Conservation (phyloP, 2,797 vertebrate genomes). For the Crossoptilon crossoptilon region DNA sequence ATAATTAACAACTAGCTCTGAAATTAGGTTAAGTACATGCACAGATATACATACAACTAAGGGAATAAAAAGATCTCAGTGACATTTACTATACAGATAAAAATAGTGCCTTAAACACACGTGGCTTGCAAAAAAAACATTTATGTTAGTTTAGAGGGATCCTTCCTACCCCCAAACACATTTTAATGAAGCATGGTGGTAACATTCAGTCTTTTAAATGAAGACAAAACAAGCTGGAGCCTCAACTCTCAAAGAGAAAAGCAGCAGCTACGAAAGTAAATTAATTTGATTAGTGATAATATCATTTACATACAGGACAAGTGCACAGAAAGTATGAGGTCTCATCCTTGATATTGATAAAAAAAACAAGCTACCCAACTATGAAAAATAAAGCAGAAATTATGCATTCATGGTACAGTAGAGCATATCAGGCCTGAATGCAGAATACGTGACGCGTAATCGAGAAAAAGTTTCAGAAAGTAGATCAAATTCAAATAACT, state of each 20-base stretch:
- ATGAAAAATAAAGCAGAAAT: not conserved
- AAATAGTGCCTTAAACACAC: not conserved
- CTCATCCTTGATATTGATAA: not conserved
- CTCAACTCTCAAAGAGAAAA: not conserved
- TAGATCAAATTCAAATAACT: not conserved
- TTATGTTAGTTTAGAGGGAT: not conserved
- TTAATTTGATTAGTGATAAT: not conserved
- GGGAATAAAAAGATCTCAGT: not conserved
- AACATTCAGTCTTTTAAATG: not conserved
- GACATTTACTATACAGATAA: not conserved
- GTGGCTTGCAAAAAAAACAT: not conserved
- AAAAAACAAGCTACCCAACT: not conserved
- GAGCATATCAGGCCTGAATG: not conserved
- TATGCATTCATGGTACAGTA: not conserved
- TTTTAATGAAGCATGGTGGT: not conserved
- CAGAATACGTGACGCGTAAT: not conserved
- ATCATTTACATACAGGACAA: not conserved
- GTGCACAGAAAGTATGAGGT: not conserved
- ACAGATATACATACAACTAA: not conserved
- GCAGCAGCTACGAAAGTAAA: not conserved
- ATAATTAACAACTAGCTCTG: not conserved
- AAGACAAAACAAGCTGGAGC: not conserved
- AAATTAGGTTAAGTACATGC: not conserved
- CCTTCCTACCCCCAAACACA: not conserved
- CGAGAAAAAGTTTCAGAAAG: constrained; percentile 4